Base-by-base conservation (phyloP, 2,888 invertebrate genomes). In the Acanthosoma haemorrhoidale region DNA sequence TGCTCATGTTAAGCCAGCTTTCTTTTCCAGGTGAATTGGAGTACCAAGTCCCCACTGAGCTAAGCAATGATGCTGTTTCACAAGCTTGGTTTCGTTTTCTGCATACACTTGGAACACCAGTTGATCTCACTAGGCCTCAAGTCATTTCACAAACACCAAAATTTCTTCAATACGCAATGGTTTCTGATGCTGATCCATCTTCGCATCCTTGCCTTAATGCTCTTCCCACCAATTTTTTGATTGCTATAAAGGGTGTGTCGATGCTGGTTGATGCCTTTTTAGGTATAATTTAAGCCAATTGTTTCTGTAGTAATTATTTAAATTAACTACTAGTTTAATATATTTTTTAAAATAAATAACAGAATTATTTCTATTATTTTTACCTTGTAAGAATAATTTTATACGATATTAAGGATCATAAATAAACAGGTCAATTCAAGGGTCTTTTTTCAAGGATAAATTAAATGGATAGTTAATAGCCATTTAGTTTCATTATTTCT, bases 11-110 rank as follows among this genome's bases (percentile, higher is more conserved):
- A n/a, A n/a, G n/a, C n/a, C n/a, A n/a, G n/a, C n/a, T n/a, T n/a
- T n/a, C n/a, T n/a, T 25, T 59, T 78, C 36, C 76, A 93, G 94
- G 94, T 74, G 95, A 96, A 76, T 95, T 96, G 79, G 84, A 84
- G 3, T 87, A 86, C 76, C 80, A 96, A 58, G 90, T 96, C 70
- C 93, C 95, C 2, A 79, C 83, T 0, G 89, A 89, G 64, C 96
- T 96, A 91, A 86, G 88, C 51, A 88, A 91, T 72, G 93, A 95
- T 79, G 93, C 94, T 72, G 88, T 96, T 39, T 91, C 93, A 70
- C 97, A 98, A 82, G 90, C 92, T 77, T 97, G 97, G 97, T 97
- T 94, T 81, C 86, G 97, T 72, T 90, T 97, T 78, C 82, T 97
- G 72, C 94, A 96, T 78, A 92, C 94, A 39, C 88, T 97, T 73